Base-by-base conservation (phyloP, 2,113 vertebrate genomes). In the Lamprologus lemairii region DNA sequence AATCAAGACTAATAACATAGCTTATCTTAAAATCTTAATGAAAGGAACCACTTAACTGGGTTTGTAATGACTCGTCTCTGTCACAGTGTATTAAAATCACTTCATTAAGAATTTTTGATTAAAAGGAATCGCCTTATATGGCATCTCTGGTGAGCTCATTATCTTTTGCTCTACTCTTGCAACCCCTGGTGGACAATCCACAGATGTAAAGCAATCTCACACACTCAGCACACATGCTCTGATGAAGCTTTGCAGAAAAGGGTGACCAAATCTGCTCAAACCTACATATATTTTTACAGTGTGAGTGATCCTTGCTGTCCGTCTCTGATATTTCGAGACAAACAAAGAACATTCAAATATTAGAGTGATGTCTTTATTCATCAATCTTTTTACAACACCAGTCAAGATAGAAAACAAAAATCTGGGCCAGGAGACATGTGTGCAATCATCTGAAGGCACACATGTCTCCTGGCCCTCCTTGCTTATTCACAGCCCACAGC, bases 141-240 rank as follows among this genome's bases (percentile, higher is more conserved):
- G 14, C 58, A 58, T 14, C 51, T 55, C 58, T 35, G 53, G 58
- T 31, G 54, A 40, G 49, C 33, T 92, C 45, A 58, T 60, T 60
- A 47, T 83, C 54, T 94, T 95, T 92, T 81, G 83, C 88, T 94
- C 87, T 84, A 90, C 95, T 95, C 89, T 94, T 89, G 83, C 89
- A 54, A 92, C 95, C 93, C 89, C 96, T 93, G 87, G 93, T 96
- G 96, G 92, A 88, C 26, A 31, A 51, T 31, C 8, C 3, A 23
- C 16, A 33, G 19, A 90, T 51, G 9, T 63, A n/a, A 16, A 60
- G 6, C 28, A 9, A 21, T 31, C 45, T 78, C 45, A 13, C 45
- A 51, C 1, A 35, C 33, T 73, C 7, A 23, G 16, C 63, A 51
- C 13, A 58, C 28, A 19, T 31, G 3, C 65, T 35, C 42, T 5